Evolutionary conservation across 2,888 invertebrate genomes (phyloP), one percentile per base, ranked within the genome.

Genomic region (Lasiommata megera): DNA sequence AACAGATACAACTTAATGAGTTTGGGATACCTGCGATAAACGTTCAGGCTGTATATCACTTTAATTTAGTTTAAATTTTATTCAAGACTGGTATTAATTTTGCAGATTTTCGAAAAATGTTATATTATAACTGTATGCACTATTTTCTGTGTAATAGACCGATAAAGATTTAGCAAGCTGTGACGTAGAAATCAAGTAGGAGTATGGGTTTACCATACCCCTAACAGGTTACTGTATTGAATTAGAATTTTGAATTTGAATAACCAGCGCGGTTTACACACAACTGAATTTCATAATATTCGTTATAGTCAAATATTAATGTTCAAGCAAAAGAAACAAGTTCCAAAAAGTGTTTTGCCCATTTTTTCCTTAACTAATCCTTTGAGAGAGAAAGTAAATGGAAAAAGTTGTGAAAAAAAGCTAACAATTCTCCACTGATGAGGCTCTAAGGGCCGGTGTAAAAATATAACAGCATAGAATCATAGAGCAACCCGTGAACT

Each of bases 1-100:
- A 64, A 62, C 68, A 72, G 70, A 72, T 68, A 70, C 34, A 44
- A 63, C 60, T 69, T 70, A 71, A 70, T 71, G 71, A 72, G 64
- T 68, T 69, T 72, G 65, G 70, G 66, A 63, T 58, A 60, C 56
- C 59, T 54, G 60, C 43, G 54, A 60, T 50, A 60, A 36, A 55
- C 37, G 48, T 36, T 18, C 41, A 38, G 52, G n/a, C n/a, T n/a
- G n/a, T n/a, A 23, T 23, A 23, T 5, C 2, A 23, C 5, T 23
- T 23, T 23, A 23, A 23, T 23, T 23, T 23, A 3, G 23, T 23
- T 23, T 23, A 23, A 23, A 3, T 3, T 2, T 23, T 2, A 23
- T 23, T 5, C 23, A 23, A n/a, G n/a, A n/a, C 3, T 23, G 23
- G 3, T 23, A 23, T 23, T 23, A n/a, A n/a, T n/a, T n/a, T n/a